A percentile compares a stretch with the other conserved stretches of the same genome.
phyloP scores from a whole-genome alignment of 2,797 vertebrate genomes.

The Notolepis coatsorum region DNA sequence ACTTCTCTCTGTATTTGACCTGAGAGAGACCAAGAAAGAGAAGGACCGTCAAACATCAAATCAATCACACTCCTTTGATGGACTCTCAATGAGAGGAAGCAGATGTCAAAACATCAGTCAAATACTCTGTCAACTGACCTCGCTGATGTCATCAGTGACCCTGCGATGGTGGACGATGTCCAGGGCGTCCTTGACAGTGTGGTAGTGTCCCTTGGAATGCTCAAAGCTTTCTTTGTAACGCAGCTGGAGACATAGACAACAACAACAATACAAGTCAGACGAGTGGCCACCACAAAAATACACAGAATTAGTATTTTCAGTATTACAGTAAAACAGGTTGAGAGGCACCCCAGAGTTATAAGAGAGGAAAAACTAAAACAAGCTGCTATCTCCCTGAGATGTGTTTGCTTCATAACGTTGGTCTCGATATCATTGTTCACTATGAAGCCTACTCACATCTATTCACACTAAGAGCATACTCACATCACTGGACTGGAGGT shows the following conservation, averaged over 20 bases:
- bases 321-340: not conserved
- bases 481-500: slow-evolving; percentile 97
- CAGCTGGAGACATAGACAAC: slow-evolving; percentile 77
- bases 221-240: slow-evolving; percentile 98
- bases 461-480: slow-evolving; percentile 69
- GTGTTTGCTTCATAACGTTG: too few relatives aligned
- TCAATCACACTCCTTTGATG: not conserved
- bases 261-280: not conserved
- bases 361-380: not conserved
- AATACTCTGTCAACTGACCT: slow-evolving; percentile 76
- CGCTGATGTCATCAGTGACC: slow-evolving; percentile 96
- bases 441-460: not conserved
- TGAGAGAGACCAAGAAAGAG: slow-evolving; percentile 56
- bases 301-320: not conserved
- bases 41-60: too few relatives aligned
- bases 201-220: slow-evolving; percentile 92
- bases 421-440: not conserved
- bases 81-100: too few relatives aligned
- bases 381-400: too few relatives aligned
- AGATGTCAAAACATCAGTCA: not conserved
- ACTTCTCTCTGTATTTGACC: slow-evolving; percentile 98
- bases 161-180: slow-evolving; percentile 92
- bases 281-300: not conserved
- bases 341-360: not conserved
- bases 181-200: slow-evolving; percentile 93